Evolutionary conservation across 2,797 vertebrate genomes (phyloP).

Genomic region (Hippoglossus hippoglossus): DNA sequence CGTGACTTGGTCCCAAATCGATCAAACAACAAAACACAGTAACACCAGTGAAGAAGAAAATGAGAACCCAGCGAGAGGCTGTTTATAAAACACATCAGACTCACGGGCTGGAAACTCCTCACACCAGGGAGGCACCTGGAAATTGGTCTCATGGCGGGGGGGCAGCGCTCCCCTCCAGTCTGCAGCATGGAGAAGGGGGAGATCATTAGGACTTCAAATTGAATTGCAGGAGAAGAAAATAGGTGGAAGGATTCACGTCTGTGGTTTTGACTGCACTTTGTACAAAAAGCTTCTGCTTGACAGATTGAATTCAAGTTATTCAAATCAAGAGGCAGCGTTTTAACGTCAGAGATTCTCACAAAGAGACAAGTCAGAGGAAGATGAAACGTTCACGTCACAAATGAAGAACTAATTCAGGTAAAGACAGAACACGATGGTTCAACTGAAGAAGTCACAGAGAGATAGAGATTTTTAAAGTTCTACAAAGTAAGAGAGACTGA

Average conservation of each 20-base stretch:
- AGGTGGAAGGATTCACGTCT: slow-evolving; percentile 14
- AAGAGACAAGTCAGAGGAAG: not conserved
- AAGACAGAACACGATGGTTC: not conserved
- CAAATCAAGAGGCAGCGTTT: slow-evolving; percentile 13
- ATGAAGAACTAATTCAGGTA: slow-evolving; percentile 8
- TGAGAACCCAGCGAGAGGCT: no score
- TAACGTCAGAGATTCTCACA: slow-evolving; percentile 34
- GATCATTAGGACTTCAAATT: slow-evolving; percentile 62
- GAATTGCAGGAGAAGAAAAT: slow-evolving; percentile 32
- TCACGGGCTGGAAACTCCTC: no score
- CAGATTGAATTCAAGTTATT: slow-evolving; percentile 51
- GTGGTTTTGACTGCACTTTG: slow-evolving; percentile 35
- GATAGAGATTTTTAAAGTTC: no score
- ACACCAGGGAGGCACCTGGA: not conserved
- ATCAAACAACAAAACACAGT: no score
- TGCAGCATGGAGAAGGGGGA: slow-evolving; percentile 29
- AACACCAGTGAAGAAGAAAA: no score
- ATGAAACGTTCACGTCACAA: slow-evolving; percentile 3
- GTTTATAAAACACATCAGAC: no score
- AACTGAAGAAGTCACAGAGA: no score
- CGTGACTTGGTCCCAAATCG: no score
- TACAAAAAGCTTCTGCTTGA: slow-evolving; percentile 47
- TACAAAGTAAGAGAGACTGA: no score
- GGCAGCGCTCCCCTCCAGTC: slow-evolving; percentile 10
- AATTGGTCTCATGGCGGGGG: slow-evolving; percentile 43